A percentile compares a stretch with the other conserved stretches of the same genome.
These are phyloP conservation scores for Mirounga angustirostris DNA, from an alignment of 2,113 vertebrate genomes.

Conservation along the genomic window DNA sequence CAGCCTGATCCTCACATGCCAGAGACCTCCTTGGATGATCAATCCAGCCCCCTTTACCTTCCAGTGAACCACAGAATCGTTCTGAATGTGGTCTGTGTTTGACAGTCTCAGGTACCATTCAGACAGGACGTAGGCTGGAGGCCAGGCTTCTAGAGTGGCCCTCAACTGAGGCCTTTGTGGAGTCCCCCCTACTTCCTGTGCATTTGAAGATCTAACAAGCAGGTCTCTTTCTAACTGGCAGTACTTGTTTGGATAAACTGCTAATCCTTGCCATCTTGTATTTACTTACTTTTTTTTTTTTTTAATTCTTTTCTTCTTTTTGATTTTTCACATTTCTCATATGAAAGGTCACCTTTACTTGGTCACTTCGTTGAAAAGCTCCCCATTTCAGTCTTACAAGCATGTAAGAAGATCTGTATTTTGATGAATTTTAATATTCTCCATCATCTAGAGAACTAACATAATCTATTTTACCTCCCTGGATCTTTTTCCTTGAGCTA, in stretches of 20 bases:
- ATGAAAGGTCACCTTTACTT: conserved; percentile 45
- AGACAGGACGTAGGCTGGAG: neutral
- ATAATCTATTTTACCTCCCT: neutral
- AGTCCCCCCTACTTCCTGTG: neutral
- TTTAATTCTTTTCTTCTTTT: neutral
- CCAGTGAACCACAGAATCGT: neutral
- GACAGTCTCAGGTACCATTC: neutral
- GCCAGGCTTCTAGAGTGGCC: neutral
- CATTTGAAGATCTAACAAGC: neutral
- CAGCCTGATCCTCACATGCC: neutral
- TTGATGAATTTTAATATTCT: conserved; percentile 49
- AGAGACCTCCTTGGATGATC: neutral
- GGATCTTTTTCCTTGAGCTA: conserved; percentile 35
- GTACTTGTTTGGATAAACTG: neutral
- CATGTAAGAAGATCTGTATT: conserved; percentile 45
- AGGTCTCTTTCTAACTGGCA: neutral
- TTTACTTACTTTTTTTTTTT: neutral
- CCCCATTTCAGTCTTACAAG: neutral
- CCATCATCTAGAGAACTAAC: neutral
- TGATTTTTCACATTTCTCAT: conserved; percentile 28
- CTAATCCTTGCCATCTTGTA: neutral
- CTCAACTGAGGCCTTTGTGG: neutral
- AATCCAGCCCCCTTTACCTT: neutral
- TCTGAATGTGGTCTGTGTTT: neutral
- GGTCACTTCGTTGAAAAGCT: conserved; percentile 11